Conservation (phyloP, 2,888 invertebrate species). For the Perizoma affinitatum region DNA sequence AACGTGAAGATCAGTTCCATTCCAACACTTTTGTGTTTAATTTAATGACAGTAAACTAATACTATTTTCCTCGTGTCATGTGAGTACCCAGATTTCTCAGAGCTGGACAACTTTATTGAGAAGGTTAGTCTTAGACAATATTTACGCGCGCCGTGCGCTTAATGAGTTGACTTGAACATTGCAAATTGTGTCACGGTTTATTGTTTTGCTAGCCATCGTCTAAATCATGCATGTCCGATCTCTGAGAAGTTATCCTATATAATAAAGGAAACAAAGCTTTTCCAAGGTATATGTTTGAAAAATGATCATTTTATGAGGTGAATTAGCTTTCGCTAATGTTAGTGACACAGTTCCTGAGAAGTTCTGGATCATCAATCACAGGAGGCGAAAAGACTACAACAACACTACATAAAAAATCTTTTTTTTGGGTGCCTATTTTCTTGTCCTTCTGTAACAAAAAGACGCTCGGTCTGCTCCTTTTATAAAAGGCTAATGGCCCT, state of each 20-base stretch:
- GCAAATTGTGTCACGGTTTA: slow-evolving; percentile 38
- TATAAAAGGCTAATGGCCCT: slow-evolving; percentile 12
- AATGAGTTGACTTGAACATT: slow-evolving; percentile 34
- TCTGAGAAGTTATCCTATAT: slow-evolving; percentile 18
- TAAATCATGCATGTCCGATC: slow-evolving; percentile 28
- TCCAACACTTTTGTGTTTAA: not conserved
- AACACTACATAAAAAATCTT: too few relatives aligned
- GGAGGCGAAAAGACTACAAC: too few relatives aligned
- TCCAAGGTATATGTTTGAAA: slow-evolving; percentile 1
- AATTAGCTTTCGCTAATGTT: too few relatives aligned
- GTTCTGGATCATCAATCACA: too few relatives aligned
- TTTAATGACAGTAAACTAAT: not conserved
- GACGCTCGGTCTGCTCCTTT: not conserved
- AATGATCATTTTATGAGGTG: not conserved
- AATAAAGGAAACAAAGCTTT: slow-evolving; percentile 11
- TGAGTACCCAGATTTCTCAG: slow-evolving; percentile 3
- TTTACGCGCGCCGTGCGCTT: slow-evolving; percentile 15
- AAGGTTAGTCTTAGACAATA: slow-evolving; percentile 6
- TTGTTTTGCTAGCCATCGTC: slow-evolving; percentile 25
- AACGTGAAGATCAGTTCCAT: too few relatives aligned
- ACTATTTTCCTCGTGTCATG: not conserved
- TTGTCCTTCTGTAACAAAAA: not conserved
- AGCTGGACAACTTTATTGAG: slow-evolving; percentile 5
- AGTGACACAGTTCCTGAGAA: too few relatives aligned
- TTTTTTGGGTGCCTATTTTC: too few relatives aligned